A percentile compares a stretch with the other conserved stretches of the same genome.
Conservation (phyloP, 2,113 vertebrate species). For the Turdus rufiventris region DNA sequence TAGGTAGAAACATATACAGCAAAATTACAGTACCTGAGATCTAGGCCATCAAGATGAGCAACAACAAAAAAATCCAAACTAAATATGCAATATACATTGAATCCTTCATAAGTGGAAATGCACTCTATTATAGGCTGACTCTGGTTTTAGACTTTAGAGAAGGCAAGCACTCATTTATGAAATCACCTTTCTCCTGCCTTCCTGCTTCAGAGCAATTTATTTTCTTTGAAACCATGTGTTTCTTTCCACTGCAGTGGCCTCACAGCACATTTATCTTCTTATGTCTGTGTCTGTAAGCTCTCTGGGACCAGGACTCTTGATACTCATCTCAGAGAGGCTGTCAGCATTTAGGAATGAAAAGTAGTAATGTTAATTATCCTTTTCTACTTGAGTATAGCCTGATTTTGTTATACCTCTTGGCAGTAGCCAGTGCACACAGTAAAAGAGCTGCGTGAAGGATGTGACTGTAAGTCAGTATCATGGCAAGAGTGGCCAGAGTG, state of each 20-base stretch:
- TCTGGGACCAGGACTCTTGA: background rate
- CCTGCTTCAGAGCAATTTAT: slow-evolving; percentile 35
- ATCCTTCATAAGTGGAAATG: background rate
- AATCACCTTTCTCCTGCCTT: slow-evolving; percentile 48
- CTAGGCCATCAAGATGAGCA: background rate
- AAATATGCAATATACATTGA: background rate
- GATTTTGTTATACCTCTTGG: slow-evolving; percentile 37
- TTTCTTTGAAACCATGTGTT: slow-evolving; percentile 20
- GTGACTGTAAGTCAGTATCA: background rate
- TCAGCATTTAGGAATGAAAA: slow-evolving; percentile 9
- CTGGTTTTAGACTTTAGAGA: background rate
- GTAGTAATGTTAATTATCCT: background rate
- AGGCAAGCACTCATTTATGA: slow-evolving; percentile 34
- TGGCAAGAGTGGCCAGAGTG: background rate
- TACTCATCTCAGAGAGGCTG: background rate
- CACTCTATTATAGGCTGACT: background rate
- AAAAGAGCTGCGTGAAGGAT: slow-evolving; percentile 17
- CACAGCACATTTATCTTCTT: background rate
- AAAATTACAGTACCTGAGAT: background rate
- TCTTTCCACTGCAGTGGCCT: background rate
- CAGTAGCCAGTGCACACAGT: background rate
- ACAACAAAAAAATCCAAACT: background rate
- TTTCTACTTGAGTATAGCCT: slow-evolving; percentile 33
- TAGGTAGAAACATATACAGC: background rate
- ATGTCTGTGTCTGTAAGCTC: background rate